phyloP scores from a whole-genome alignment of 2,113 vertebrate genomes.

The Cebidichthys violaceus region DNA sequence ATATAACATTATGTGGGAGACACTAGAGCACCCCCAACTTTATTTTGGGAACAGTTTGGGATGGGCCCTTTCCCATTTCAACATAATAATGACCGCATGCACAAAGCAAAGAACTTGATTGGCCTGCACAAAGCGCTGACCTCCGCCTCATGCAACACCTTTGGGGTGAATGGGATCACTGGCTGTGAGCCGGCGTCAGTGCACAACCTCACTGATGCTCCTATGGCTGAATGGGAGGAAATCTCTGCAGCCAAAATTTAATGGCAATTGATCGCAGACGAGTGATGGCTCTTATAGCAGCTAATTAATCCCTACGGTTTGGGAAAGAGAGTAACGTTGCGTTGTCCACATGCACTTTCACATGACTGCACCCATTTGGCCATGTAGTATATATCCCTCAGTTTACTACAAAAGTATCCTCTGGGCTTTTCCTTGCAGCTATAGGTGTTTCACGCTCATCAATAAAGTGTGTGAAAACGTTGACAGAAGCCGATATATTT shows the following conservation, averaged over 20 bases:
- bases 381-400: not conserved
- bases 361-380: not conserved
- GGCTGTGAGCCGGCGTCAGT: not conserved
- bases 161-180: not conserved
- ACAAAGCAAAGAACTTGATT: not conserved
- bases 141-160: not conserved
- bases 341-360: not conserved
- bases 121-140: too few species aligned
- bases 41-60: not conserved
- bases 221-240: not conserved
- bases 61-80: not conserved
- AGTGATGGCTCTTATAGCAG: not conserved
- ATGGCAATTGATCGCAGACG: not conserved
- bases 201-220: not conserved
- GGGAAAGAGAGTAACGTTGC: not conserved
- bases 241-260: slow-evolving; percentile 4
- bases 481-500: not conserved
- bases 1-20: not conserved
- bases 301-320: not conserved
- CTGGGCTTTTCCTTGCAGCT: not conserved
- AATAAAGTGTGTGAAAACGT: not conserved
- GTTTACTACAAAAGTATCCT: not conserved
- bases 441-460: not conserved
- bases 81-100: not conserved
- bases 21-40: not conserved